These are phyloP conservation scores for Oxystoma pomonae DNA, from an alignment of 2,888 invertebrate species.

Conservation along the genomic window DNA sequence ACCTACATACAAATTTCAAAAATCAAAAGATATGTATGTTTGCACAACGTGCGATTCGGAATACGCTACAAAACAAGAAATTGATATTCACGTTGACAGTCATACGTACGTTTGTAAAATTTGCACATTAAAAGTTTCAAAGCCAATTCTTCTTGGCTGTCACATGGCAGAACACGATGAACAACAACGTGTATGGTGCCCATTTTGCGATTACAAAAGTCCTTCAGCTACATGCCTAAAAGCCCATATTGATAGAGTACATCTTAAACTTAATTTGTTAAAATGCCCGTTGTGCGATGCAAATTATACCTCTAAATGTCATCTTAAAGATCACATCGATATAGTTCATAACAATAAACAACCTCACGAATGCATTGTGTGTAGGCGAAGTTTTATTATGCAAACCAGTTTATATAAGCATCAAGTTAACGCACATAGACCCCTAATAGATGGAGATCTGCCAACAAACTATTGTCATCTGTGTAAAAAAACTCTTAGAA, in stretches of 20 bases:
- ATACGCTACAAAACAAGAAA: conserved; percentile 33
- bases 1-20: conserved; percentile 30
- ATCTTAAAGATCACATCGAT: conserved; percentile 35
- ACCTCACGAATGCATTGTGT: conserved; percentile 49
- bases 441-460: conserved; percentile 44
- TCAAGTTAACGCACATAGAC: conserved; percentile 48
- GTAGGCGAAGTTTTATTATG: conserved; percentile 51
- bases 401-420: conserved; percentile 36
- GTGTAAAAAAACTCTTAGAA: conserved; percentile 38
- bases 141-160: conserved; percentile 38
- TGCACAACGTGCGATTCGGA: conserved; percentile 35
- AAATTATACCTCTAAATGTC: conserved; percentile 30
- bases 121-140: conserved; percentile 38
- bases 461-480: conserved; percentile 44
- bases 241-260: conserved; percentile 55
- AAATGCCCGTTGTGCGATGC: conserved; percentile 33
- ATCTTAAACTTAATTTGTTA: conserved; percentile 45
- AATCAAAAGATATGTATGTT: conserved; percentile 30
- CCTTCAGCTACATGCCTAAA: conserved; percentile 38
- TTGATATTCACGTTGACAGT: conserved; percentile 29
- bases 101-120: conserved; percentile 38
- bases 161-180: conserved; percentile 39
- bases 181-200: conserved; percentile 37
- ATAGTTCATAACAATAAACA: conserved; percentile 35
- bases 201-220: conserved; percentile 37